A percentile compares a stretch with the other conserved stretches of the same genome.
Evolutionary conservation across 2,113 vertebrate species (phyloP).

Genomic region (Apteryx mantelli): DNA sequence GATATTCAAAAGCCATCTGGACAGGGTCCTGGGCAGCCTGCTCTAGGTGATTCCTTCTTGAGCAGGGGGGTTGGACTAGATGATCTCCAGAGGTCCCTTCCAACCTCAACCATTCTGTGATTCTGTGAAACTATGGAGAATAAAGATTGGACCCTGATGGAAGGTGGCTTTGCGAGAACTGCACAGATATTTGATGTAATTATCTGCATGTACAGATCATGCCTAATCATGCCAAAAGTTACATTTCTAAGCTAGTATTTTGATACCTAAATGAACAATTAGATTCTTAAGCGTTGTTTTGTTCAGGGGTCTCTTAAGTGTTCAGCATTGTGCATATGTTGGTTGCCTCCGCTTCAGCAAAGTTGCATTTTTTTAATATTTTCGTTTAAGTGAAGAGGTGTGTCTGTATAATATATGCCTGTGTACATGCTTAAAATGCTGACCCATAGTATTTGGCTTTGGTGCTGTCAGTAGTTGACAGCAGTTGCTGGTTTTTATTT

Average conservation of each 20-base stretch:
- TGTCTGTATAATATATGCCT: fast-evolving
- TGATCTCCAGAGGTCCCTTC: too few species aligned
- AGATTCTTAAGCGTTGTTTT: neutral
- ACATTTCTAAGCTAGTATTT: neutral
- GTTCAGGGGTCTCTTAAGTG: neutral
- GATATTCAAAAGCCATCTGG: too few species aligned
- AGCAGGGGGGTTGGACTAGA: too few species aligned
- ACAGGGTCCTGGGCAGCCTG: too few species aligned
- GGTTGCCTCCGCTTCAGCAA: neutral
- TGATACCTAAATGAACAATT: neutral
- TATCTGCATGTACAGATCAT: neutral
- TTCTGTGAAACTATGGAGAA: neutral
- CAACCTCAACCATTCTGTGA: too few species aligned
- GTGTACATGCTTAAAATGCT: neutral
- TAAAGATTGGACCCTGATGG: neutral
- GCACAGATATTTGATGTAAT: neutral
- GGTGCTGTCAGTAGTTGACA: neutral
- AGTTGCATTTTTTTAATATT: neutral
- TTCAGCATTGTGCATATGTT: neutral
- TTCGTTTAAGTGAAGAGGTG: neutral
- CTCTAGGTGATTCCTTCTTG: too few species aligned
- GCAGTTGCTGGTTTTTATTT: neutral
- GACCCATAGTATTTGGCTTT: neutral
- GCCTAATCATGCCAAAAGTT: neutral
- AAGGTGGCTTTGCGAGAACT: neutral